Conservation (phyloP, 2,113 vertebrate genomes). For the Coregonus clupeaformis region DNA sequence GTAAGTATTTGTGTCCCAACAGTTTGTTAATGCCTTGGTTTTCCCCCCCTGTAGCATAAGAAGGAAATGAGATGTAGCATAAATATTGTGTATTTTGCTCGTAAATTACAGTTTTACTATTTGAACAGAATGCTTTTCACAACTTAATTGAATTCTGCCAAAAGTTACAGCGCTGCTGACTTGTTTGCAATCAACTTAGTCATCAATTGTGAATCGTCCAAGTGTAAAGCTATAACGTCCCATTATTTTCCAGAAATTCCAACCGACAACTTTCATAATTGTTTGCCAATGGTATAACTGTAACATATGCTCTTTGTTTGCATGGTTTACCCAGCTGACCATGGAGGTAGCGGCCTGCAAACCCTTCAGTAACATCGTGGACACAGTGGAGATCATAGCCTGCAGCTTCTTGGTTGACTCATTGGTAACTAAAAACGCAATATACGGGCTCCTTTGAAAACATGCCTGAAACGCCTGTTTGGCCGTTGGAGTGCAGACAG, state of each 20-base stretch:
- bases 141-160: no score
- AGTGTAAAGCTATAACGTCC: no score
- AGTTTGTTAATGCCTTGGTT: not conserved
- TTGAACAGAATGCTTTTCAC: no score
- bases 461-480: not conserved
- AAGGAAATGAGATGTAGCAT: no score
- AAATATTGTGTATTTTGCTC: no score
- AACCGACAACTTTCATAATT: constrained; percentile 24
- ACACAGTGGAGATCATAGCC: constrained; percentile 83
- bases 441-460: constrained; percentile 4
- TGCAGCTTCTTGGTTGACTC: constrained; percentile 87
- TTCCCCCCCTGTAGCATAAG: no score
- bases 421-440: constrained; percentile 76
- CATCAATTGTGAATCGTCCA: no score
- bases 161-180: no score
- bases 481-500: not conserved
- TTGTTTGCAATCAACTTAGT: no score
- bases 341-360: constrained; percentile 88
- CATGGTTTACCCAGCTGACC: constrained; percentile 70
- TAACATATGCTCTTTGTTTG: not conserved
- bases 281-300: not conserved
- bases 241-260: no score
- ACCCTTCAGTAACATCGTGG: constrained; percentile 88
- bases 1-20: constrained; percentile 75
- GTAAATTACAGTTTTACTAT: no score